These are phyloP conservation scores for Microplitis demolitor DNA, from an alignment of 1,140 invertebrate genomes.

Conservation along the genomic window DNA sequence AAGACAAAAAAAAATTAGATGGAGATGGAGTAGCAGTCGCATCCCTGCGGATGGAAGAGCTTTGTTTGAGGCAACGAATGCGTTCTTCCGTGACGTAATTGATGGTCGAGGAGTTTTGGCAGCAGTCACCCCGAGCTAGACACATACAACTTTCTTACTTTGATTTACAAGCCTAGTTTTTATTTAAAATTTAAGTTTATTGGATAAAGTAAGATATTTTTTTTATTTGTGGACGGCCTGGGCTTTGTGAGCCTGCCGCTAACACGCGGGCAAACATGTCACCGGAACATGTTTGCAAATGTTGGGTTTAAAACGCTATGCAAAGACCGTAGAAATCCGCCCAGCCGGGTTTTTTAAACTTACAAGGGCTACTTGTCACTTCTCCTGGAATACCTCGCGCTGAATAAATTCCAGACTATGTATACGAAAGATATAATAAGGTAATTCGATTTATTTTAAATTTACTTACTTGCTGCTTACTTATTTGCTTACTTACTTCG, in stretches of 20 bases:
- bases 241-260: constrained; percentile 27
- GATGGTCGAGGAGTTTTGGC: constrained; percentile 47
- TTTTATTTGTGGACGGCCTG: not conserved
- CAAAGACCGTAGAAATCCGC: constrained; percentile 36
- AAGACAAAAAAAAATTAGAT: not conserved
- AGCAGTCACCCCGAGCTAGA: not conserved
- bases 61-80: constrained; percentile 59
- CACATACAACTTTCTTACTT: not conserved
- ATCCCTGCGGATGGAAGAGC: constrained; percentile 15
- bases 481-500: no score
- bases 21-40: not conserved
- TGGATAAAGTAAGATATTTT: not conserved
- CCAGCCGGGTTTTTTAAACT: not conserved
- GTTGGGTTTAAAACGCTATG: constrained; percentile 52
- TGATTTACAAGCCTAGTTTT: not conserved
- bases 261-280: constrained; percentile 38
- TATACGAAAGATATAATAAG: no score
- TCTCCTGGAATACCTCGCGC: constrained; percentile 3
- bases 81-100: constrained; percentile 61
- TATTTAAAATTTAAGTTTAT: not conserved
- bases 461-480: no score
- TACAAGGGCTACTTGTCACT: not conserved
- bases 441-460: no score
- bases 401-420: constrained; percentile 26
- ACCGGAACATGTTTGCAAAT: constrained; percentile 36